Base-by-base conservation (phyloP, 2,113 vertebrate genomes). In the Halcyon malimbica region DNA sequence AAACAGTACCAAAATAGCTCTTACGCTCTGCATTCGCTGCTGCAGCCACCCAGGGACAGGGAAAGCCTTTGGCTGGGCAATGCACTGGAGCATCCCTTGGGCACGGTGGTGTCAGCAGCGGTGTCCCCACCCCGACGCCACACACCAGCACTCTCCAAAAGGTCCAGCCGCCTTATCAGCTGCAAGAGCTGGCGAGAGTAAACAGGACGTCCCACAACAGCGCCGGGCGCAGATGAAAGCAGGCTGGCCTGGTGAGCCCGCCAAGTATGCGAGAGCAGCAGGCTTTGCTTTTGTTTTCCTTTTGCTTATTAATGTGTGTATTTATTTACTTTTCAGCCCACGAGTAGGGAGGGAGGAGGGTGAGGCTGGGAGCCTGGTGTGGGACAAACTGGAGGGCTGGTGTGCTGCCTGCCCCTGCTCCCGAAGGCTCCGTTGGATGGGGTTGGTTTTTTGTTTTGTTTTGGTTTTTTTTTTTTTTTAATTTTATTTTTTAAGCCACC, bases 321-420 rank as follows among this genome's bases (percentile, higher is more conserved):
- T 94, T 91, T 96, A 93, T 96, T 95, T 95, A 96, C 92, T 96
- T 93, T 93, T 73, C 59, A 0, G 82, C 96, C 95, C 88, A 93
- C 70, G 16, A 93, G 57, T 6, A 85, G 57, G 39, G 70, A 73
- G 56, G 91, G 93, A 81, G 87, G 71, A 87, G 82, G 75, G 76
- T 89, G 69, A 91, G 85, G 88, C 85, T 91, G 70, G 82, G 87
- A 93, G 87, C 64, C 77, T 84, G 83, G 33, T 79, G 63, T 76
- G 89, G 82, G 79, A 95, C 53, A 64, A 83, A 64, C 41, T 3
- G 11, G 73, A 83, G 29, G 41, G 73, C 8, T 89, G 70, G 21
- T 73, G 54, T 70, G 60, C 71, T 86, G 93, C 67, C 50, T 29
- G 33, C 9, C 31, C 35, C 50, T 0, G 0, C 39, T 92, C 48